Evolutionary conservation across 1,140 invertebrate species (phyloP).

Genomic region (Zaprionus capensis): DNA sequence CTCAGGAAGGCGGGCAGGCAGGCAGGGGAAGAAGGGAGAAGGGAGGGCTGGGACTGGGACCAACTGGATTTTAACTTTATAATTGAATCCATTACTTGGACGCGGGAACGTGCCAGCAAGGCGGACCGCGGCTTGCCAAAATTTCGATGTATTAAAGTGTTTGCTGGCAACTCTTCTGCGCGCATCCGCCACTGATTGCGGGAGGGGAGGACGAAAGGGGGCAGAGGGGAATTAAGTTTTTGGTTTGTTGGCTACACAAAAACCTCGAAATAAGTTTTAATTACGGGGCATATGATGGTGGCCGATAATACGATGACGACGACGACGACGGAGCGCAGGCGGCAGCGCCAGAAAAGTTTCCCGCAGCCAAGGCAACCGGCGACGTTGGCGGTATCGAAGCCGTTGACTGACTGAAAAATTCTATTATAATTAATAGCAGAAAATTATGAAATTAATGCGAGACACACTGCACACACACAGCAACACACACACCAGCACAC

Average conservation of each 20-base stretch:
- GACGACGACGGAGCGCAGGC: background rate
- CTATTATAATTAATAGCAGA: constrained; percentile 82
- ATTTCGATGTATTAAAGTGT: constrained; percentile 81
- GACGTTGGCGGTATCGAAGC: constrained; percentile 32
- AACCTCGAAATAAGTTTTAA: constrained; percentile 81
- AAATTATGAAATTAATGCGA: constrained; percentile 83
- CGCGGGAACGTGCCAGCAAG: constrained; percentile 62
- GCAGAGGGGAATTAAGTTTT: constrained; percentile 67
- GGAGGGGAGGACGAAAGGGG: constrained; percentile 6
- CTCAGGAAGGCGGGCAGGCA: constrained; percentile 24
- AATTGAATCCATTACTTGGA: constrained; percentile 81
- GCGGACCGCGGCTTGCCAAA: constrained; percentile 53
- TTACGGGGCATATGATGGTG: constrained; percentile 82
- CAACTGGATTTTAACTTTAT: constrained; percentile 78
- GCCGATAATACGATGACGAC: constrained; percentile 65
- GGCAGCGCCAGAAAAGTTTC: constrained; percentile 54
- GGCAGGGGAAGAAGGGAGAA: background rate
- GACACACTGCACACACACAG: constrained; percentile 41
- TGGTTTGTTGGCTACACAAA: constrained; percentile 78
- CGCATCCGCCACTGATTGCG: constrained; percentile 51
- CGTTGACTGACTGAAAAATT: constrained; percentile 80
- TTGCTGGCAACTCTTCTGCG: constrained; percentile 33
- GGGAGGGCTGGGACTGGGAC: background rate
- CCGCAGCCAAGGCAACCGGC: constrained; percentile 64
- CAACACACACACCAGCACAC: constrained; percentile 1